Conservation (phyloP, 2,888 invertebrate species). For the Drosophila kambysellisi region DNA sequence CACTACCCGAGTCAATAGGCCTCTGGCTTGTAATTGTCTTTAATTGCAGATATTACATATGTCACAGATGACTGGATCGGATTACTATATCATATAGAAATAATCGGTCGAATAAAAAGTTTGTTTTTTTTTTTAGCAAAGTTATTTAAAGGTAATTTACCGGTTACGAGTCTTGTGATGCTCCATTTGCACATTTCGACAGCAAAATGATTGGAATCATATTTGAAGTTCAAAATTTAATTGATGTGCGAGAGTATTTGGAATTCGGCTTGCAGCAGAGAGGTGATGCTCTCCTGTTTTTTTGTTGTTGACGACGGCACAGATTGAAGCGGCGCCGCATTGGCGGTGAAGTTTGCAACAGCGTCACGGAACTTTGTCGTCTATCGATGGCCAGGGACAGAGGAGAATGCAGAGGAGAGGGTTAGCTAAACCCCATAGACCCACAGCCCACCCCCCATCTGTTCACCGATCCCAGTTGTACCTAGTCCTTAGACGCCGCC, state of each 20-base stretch:
- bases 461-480: neutral
- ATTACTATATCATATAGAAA: neutral
- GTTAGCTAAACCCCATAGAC: neutral
- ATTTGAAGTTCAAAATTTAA: neutral
- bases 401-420: neutral
- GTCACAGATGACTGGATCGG: neutral
- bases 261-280: neutral
- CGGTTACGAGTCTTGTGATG: neutral
- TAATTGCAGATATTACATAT: neutral
- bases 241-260: neutral
- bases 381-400: neutral
- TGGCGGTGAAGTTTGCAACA: constrained; percentile 76
- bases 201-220: too few species aligned
- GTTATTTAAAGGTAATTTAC: neutral
- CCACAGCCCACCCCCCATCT: neutral
- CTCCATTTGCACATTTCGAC: too few species aligned
- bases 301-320: constrained; percentile 63
- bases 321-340: constrained; percentile 77
- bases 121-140: neutral
- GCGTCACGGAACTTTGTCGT: constrained; percentile 69
- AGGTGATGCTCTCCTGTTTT: neutral
- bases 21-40: neutral
- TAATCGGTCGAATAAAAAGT: neutral
- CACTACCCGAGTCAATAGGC: neutral
- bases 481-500: constrained; percentile 11